Conservation (phyloP, 92 coral and sea anemone genomes). For the Zoanthus sansibaricus region DNA sequence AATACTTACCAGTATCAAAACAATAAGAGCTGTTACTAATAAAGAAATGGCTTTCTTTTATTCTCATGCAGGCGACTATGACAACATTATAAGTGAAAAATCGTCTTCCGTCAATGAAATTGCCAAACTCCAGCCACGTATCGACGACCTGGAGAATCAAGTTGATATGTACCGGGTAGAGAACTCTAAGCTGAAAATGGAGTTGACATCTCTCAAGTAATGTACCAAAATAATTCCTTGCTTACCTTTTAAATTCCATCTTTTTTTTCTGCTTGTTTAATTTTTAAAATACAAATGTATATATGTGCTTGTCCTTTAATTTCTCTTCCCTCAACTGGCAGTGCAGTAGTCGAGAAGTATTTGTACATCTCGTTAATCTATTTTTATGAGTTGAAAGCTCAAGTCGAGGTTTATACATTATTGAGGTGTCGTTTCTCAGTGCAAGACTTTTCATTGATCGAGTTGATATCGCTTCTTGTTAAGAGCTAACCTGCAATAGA, state of each 20-base stretch:
- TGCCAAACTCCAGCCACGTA: slow-evolving; percentile 64
- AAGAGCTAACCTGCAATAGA: too few relatives aligned
- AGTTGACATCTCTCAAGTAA: slow-evolving; percentile 57
- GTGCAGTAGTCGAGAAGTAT: too few relatives aligned
- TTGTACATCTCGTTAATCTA: too few relatives aligned
- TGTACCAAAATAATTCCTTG: background rate
- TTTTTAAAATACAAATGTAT: background rate
- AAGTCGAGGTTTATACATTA: too few relatives aligned
- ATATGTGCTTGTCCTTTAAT: background rate
- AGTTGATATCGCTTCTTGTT: too few relatives aligned
- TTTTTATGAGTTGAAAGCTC: too few relatives aligned
- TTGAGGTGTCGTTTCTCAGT: too few relatives aligned
- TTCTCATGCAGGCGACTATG: slow-evolving; percentile 64
- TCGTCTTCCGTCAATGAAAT: slow-evolving; percentile 76
- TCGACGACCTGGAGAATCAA: slow-evolving; percentile 75
- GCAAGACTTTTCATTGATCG: too few relatives aligned
- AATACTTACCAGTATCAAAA: too few relatives aligned
- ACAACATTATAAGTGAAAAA: slow-evolving; percentile 78
- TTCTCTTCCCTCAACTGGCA: too few relatives aligned
- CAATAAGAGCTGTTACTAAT: too few relatives aligned
- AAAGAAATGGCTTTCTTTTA: background rate
- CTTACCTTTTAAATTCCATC: background rate
- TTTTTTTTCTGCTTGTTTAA: background rate
- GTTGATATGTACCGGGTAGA: slow-evolving; percentile 76
- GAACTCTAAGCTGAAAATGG: slow-evolving; percentile 73